These are phyloP conservation scores for Equus quagga DNA, from an alignment of 2,113 vertebrate genomes.

Conservation along the genomic window DNA sequence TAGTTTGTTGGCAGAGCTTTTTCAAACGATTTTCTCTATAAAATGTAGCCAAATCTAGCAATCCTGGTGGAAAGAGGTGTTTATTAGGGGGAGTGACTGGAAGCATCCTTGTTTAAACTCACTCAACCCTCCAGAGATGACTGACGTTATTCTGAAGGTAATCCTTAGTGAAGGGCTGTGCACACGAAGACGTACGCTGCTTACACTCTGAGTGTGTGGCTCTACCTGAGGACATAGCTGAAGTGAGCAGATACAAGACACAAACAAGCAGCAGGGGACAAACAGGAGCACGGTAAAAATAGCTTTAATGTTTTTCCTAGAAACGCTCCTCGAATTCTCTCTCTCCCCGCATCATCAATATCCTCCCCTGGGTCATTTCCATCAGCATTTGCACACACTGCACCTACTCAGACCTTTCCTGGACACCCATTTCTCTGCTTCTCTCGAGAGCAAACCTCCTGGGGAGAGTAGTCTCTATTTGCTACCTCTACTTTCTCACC, in stretches of 20 bases:
- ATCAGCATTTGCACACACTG: neutral
- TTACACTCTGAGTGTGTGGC: neutral
- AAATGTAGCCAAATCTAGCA: conserved; percentile 96
- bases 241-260: fast-evolving
- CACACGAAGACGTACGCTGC: fast-evolving
- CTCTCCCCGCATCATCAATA: neutral
- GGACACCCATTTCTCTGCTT: neutral
- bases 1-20: conserved; percentile 97
- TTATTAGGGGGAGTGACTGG: neutral
- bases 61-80: conserved; percentile 85
- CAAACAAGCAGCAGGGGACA: neutral
- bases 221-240: neutral
- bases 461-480: neutral
- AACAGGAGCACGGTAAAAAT: neutral
- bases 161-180: neutral
- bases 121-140: neutral
- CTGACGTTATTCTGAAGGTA: neutral
- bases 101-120: conserved; percentile 16
- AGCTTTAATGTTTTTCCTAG: neutral
- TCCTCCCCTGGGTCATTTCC: neutral
- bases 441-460: neutral
- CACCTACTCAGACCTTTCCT: neutral
- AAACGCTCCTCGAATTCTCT: neutral
- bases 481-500: neutral
- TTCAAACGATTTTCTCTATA: conserved; percentile 96